Evolutionary conservation across 2,888 invertebrate genomes (phyloP), one percentile per base, ranked within the genome.

Genomic region (Periphyllus acericola): DNA sequence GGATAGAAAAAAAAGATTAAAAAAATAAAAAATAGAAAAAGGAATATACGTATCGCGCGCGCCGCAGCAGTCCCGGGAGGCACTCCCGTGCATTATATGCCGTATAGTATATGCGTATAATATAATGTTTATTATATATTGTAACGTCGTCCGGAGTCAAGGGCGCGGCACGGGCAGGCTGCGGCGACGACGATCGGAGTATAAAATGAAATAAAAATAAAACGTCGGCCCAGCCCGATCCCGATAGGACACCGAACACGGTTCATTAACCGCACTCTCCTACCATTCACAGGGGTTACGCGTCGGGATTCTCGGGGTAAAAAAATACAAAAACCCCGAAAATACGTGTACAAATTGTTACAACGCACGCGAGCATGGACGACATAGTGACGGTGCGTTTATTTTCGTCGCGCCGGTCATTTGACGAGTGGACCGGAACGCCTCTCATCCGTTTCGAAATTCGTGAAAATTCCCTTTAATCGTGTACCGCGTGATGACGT

Each of bases 121-220:
- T 14, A 46, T 46, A 46, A 46, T 46, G 46, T 29, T 9, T n/a
- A n/a, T 60, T 60, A 32, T 32, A 17, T 40, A 19, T n/a, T 60
- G 36, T 74, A 21, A 68, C 40, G 25, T 72, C 32, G 74, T 74
- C 32, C 29, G 25, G 6, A 68, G 21, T 75, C 60, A n/a, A 75
- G 87, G 87, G 87, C 75, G 87, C 75, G 87, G 87, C 36, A n/a
- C 80, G 36, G 46, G 87, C 2, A 32, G 46, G 87, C 2, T 32
- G 32, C 75, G 78, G 55, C 46, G 66, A 36, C 46, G 25, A 32
- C 40, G 72, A 32, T 5, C 34, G 36, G 74, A 25, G 14, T 46
- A 46, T 29, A 46, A 46, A 29, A 76, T 40, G 68, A 17, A 81
- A n/a, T 68, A 81, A 68, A 32, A 81, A 32, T 8, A 29, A 29